Conservation (phyloP, 2,888 invertebrate genomes). For the Andrena flavipes region DNA sequence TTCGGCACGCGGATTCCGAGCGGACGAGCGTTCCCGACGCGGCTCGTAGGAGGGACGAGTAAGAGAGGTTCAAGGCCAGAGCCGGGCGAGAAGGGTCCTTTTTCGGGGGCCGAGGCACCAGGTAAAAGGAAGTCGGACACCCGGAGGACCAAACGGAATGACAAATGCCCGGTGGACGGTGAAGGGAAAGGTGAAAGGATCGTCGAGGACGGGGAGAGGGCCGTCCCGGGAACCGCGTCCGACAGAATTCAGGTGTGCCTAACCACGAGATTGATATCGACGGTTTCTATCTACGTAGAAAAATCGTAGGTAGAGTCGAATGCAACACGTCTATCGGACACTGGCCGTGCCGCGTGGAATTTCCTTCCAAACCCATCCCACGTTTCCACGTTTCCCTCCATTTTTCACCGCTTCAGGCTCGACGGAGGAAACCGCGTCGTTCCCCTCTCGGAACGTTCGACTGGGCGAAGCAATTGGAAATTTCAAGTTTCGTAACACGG, state of each 20-base stretch:
- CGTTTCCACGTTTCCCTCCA: background rate
- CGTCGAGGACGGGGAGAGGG: conserved; percentile 57
- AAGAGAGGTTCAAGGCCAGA: conserved; percentile 65
- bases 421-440: background rate
- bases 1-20: conserved; percentile 12
- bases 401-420: background rate
- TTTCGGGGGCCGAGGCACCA: conserved; percentile 70
- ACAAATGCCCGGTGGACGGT: conserved; percentile 79
- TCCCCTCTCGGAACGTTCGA: conserved; percentile 1
- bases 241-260: conserved; percentile 67
- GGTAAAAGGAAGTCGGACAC: conserved; percentile 81
- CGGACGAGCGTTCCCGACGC: background rate
- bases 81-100: conserved; percentile 68
- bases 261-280: conserved; percentile 68
- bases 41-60: conserved; percentile 9
- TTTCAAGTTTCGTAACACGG: background rate
- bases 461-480: conserved; percentile 17
- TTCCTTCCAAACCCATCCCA: background rate
- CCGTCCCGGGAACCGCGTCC: conserved; percentile 11
- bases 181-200: conserved; percentile 82
- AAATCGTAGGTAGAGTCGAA: conserved; percentile 46
- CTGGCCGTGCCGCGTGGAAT: conserved; percentile 24
- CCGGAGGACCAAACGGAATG: conserved; percentile 79
- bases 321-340: conserved; percentile 33
- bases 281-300: conserved; percentile 51